phyloP scores from a whole-genome alignment of 2,888 invertebrate genomes.

The Epinotia brunnichana region DNA sequence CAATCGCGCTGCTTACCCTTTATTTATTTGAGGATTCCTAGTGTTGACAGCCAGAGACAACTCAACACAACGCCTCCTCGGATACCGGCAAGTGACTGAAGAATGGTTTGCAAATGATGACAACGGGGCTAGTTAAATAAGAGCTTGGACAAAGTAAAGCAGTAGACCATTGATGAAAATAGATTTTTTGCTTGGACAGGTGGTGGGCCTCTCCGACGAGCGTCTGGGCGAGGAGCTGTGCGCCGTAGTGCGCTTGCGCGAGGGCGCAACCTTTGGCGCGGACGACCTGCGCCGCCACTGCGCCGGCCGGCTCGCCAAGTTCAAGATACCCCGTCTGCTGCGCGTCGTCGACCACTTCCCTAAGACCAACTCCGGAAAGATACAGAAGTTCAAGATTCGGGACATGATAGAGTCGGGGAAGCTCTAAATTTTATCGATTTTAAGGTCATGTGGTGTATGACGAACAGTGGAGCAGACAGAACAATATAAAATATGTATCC shows the following conservation, averaged over 20 bases:
- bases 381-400: conserved; percentile 87
- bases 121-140: no score
- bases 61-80: no score
- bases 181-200: conserved; percentile 72
- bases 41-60: no score
- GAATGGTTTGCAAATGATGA: no score
- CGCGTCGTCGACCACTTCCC: conserved; percentile 88
- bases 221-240: conserved; percentile 91
- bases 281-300: conserved; percentile 86
- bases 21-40: no score
- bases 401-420: conserved; percentile 58
- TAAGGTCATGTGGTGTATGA: no score
- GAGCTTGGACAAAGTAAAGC: no score
- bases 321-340: conserved; percentile 91
- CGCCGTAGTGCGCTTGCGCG: conserved; percentile 85
- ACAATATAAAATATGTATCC: no score
- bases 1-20: no score
- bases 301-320: conserved; percentile 88
- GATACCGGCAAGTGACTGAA: no score
- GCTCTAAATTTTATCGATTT: conserved; percentile 4
- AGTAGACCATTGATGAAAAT: no score
- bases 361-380: conserved; percentile 92
- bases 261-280: conserved; percentile 77
- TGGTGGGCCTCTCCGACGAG: conserved; percentile 89
- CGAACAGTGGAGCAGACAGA: no score